Conservation (phyloP, 2,797 vertebrate species). For the Lindbergichthys nudifrons region DNA sequence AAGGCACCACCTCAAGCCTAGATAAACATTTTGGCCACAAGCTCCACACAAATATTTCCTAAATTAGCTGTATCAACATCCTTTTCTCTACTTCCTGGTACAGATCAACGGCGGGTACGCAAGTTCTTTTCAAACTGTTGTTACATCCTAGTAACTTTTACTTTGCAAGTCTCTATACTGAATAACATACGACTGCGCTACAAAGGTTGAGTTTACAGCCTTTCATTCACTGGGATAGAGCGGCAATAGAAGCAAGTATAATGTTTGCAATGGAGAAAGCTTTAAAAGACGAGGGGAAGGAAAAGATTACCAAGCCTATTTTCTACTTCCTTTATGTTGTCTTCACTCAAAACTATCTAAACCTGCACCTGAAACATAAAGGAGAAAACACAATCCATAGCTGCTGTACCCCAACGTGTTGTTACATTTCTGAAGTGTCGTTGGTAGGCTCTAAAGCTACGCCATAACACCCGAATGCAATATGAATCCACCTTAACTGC, state of each 20-base stretch:
- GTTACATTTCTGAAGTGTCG: background rate
- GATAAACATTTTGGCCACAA: background rate
- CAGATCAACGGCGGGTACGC: too few species aligned
- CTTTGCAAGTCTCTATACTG: background rate
- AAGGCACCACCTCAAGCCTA: background rate
- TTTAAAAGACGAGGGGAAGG: background rate
- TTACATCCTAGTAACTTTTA: too few species aligned
- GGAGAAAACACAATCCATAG: background rate
- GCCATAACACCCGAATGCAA: background rate
- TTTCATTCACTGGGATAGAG: background rate
- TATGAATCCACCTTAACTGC: background rate
- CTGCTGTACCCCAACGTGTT: rapidly evolving
- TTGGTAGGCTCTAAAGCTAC: background rate
- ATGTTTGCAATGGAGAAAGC: background rate
- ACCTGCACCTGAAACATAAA: background rate
- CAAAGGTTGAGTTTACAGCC: background rate
- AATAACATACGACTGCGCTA: background rate
- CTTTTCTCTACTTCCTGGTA: background rate
- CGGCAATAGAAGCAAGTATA: rapidly evolving
- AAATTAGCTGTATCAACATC: background rate
- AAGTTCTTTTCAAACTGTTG: too few species aligned
- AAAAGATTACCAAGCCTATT: background rate
- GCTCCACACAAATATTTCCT: background rate
- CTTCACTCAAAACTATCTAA: background rate
- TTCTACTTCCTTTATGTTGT: background rate